Conservation (phyloP, 2,797 vertebrate species). For the Brachymystax lenok region DNA sequence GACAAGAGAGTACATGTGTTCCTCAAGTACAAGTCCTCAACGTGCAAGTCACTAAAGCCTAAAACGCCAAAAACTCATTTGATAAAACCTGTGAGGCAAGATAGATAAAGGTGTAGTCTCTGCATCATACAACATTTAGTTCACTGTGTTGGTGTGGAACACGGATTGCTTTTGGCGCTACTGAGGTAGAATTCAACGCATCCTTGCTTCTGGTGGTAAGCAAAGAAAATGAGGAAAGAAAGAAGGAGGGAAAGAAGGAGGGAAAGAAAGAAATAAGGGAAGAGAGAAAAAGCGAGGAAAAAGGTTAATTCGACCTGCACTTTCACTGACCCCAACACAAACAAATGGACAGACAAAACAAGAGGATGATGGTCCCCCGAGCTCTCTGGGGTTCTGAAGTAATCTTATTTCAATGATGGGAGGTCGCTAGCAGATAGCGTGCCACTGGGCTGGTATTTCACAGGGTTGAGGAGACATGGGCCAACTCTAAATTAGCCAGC, state of each 20-base stretch:
- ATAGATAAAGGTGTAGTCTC: no score
- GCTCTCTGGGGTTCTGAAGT: not conserved
- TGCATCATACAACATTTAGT: no score
- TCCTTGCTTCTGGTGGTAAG: conserved; percentile 37
- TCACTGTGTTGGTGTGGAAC: no score
- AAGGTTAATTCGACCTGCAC: not conserved
- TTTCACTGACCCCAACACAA: not conserved
- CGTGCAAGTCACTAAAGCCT: not conserved
- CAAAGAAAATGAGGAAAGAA: conserved; percentile 33
- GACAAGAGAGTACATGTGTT: not conserved
- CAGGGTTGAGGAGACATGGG: not conserved
- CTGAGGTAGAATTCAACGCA: not conserved
- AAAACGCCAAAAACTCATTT: not conserved
- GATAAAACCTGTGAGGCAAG: not conserved
- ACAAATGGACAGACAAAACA: not conserved
- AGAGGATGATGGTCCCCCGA: not conserved
- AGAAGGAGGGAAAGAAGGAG: not conserved
- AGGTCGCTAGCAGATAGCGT: not conserved
- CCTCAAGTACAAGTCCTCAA: not conserved
- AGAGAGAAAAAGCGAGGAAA: no score
- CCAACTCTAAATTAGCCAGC: not conserved
- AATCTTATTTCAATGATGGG: not conserved
- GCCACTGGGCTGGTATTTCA: not conserved
- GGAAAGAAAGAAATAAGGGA: conserved; percentile 18
- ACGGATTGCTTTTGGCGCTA: no score